Conservation (phyloP, 2,797 vertebrate species). For the Clarias laeviceps region DNA sequence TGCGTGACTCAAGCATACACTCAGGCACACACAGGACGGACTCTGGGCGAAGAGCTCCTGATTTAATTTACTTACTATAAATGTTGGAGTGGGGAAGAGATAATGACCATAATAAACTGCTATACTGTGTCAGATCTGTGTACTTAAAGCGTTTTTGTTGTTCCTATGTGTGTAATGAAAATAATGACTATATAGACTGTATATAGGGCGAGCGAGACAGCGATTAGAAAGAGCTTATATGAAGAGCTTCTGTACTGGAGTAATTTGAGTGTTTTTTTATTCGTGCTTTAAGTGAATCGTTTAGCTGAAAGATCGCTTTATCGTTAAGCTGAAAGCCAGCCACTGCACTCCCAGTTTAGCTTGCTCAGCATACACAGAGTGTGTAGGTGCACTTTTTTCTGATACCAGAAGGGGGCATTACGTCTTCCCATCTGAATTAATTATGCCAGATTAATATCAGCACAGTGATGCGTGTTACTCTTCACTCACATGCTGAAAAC, state of each 20-base stretch:
- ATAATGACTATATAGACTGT: conserved; percentile 32
- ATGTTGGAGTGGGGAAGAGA: conserved; percentile 46
- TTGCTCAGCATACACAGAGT: conserved; percentile 31
- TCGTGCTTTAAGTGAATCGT: conserved; percentile 13
- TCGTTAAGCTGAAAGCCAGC: conserved; percentile 13
- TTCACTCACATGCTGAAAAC: conserved; percentile 13
- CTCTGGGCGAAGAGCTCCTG: conserved; percentile 23
- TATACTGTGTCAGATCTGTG: conserved; percentile 42
- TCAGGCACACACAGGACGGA: conserved; percentile 30
- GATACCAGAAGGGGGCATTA: conserved; percentile 59
- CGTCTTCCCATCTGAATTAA: conserved; percentile 53
- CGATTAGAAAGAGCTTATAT: neutral
- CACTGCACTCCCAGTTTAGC: conserved; percentile 12
- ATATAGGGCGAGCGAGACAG: neutral
- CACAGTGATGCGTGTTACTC: conserved; percentile 29
- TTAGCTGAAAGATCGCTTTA: conserved; percentile 12
- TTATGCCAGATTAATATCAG: conserved; percentile 57
- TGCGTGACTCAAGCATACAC: conserved; percentile 30
- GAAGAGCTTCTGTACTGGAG: conserved; percentile 25
- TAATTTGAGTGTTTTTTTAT: conserved; percentile 12
- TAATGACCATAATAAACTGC: conserved; percentile 56
- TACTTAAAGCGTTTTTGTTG: conserved; percentile 45
- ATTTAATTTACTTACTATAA: conserved; percentile 52
- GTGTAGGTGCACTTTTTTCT: conserved; percentile 33
- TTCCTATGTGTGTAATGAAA: conserved; percentile 29